phyloP scores from a whole-genome alignment of 2,888 invertebrate genomes.

The Xestobium rufovillosum region DNA sequence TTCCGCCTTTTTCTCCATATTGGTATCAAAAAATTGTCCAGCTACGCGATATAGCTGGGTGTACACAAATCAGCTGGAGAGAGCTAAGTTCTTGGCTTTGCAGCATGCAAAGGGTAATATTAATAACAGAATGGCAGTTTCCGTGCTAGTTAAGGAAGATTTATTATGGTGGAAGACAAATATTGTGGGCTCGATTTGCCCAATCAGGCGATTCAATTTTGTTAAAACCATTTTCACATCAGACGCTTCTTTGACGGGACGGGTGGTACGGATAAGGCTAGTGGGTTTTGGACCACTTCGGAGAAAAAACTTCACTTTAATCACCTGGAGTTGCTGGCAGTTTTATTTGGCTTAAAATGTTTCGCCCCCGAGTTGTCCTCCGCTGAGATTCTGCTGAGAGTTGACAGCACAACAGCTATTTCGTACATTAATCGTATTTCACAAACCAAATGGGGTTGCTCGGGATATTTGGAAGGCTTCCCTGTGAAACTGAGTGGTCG shows the following conservation, averaged over 20 bases:
- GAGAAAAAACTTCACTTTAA: slow-evolving; percentile 15
- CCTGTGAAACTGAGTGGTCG: slow-evolving; percentile 15
- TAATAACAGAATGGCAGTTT: slow-evolving; percentile 14
- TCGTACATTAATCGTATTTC: slow-evolving; percentile 22
- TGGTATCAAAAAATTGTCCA: no score
- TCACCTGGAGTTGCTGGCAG: no score
- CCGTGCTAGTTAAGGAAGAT: slow-evolving; percentile 15
- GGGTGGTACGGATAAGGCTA: slow-evolving; percentile 15
- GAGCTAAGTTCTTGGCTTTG: slow-evolving; percentile 18
- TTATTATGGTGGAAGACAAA: slow-evolving; percentile 23
- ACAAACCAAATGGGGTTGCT: slow-evolving; percentile 20
- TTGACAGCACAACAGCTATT: slow-evolving; percentile 23
- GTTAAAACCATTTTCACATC: slow-evolving; percentile 22
- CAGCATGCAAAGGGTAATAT: slow-evolving; percentile 11
- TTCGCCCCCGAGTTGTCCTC: slow-evolving; percentile 17
- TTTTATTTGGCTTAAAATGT: slow-evolving; percentile 21
- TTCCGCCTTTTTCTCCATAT: no score
- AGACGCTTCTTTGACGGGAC: slow-evolving; percentile 23
- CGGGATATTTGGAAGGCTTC: slow-evolving; percentile 22
- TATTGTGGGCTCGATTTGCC: slow-evolving; percentile 12
- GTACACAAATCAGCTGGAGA: slow-evolving; percentile 19
- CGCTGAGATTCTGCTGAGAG: slow-evolving; percentile 19
- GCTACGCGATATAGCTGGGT: slow-evolving; percentile 25
- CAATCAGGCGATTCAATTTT: slow-evolving; percentile 11
- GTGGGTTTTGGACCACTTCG: slow-evolving; percentile 19